These are phyloP conservation scores for Montipora capitata DNA, from an alignment of 92 coral and sea anemone species.

Conservation along the genomic window DNA sequence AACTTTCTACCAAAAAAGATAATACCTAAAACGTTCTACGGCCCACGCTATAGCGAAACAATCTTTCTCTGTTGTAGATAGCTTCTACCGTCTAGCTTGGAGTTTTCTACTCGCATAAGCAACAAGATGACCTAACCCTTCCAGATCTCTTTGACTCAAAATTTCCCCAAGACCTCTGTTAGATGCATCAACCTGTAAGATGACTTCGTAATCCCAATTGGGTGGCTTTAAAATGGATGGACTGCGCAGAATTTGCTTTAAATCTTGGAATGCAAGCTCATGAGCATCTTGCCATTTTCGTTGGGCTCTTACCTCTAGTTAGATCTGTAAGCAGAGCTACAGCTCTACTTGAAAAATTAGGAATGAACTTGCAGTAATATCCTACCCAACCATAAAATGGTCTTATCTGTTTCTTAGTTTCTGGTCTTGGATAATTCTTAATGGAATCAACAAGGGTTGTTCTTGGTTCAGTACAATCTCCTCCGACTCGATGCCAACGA, in stretches of 20 bases:
- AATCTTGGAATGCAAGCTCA: slow-evolving; percentile 45
- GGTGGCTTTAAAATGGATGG: slow-evolving; percentile 6
- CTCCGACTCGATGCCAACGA: slow-evolving; percentile 1
- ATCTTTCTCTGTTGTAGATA: slow-evolving; percentile 52
- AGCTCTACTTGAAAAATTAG: slow-evolving; percentile 37
- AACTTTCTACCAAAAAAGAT: slow-evolving; percentile 26
- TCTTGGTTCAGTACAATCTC: slow-evolving; percentile 48
- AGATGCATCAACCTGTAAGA: too few relatives aligned
- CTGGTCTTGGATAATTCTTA: slow-evolving; percentile 65
- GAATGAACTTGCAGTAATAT: slow-evolving; percentile 49
- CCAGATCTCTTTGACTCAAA: neutral
- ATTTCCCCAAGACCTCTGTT: too few relatives aligned
- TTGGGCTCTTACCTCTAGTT: slow-evolving; percentile 54
- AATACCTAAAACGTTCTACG: too few relatives aligned
- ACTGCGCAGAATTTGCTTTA: neutral
- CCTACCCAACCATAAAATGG: neutral
- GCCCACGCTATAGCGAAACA: slow-evolving; percentile 2
- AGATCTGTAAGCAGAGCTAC: slow-evolving; percentile 33
- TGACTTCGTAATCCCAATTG: neutral
- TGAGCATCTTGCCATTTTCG: slow-evolving; percentile 39
- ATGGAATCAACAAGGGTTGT: slow-evolving; percentile 52
- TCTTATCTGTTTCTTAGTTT: slow-evolving; percentile 52
- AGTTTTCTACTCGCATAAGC: slow-evolving; percentile 52
- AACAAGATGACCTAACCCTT: slow-evolving; percentile 1
- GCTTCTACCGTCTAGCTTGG: slow-evolving; percentile 36